A percentile compares a stretch with the other conserved stretches of the same genome.
These are phyloP conservation scores for Spodoptera litura DNA, from an alignment of 1,140 invertebrate species.

Conservation along the genomic window DNA sequence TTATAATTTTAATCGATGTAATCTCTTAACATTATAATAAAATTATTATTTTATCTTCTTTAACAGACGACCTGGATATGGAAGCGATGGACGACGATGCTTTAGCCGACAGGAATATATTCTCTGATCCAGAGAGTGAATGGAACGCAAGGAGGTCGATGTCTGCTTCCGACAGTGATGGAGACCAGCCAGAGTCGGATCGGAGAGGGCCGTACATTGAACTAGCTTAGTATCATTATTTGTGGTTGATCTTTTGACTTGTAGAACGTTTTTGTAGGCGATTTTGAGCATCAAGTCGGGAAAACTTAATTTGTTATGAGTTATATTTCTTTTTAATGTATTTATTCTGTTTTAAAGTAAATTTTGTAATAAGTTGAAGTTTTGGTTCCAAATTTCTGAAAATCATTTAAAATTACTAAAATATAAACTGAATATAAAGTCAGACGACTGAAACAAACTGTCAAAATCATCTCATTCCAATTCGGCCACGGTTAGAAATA, in stretches of 20 bases:
- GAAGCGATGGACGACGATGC: slow-evolving; percentile 70
- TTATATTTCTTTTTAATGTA: too few relatives aligned
- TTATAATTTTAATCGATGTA: too few relatives aligned
- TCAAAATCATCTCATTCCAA: too few relatives aligned
- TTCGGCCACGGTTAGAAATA: too few relatives aligned
- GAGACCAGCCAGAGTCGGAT: slow-evolving; percentile 80
- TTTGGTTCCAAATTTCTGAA: too few relatives aligned
- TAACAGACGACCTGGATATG: slow-evolving; percentile 72
- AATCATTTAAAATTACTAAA: too few relatives aligned
- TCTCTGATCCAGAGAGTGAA: slow-evolving; percentile 84
- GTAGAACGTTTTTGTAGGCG: neutral
- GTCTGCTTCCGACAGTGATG: slow-evolving; percentile 65
- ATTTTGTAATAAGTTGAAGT: too few relatives aligned
- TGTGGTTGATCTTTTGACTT: neutral
- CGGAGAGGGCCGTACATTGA: slow-evolving; percentile 48
- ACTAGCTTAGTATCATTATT: slow-evolving; percentile 9
- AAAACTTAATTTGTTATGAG: too few relatives aligned
- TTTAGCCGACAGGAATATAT: slow-evolving; percentile 77
- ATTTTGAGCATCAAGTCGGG: neutral
- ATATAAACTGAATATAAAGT: too few relatives aligned
- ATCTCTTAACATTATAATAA: neutral
- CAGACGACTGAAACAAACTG: too few relatives aligned
- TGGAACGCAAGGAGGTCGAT: slow-evolving; percentile 67
- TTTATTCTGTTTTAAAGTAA: too few relatives aligned
- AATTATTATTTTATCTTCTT: neutral